These are phyloP conservation scores for Pionites leucogaster DNA, from an alignment of 2,113 vertebrate genomes.

Conservation along the genomic window DNA sequence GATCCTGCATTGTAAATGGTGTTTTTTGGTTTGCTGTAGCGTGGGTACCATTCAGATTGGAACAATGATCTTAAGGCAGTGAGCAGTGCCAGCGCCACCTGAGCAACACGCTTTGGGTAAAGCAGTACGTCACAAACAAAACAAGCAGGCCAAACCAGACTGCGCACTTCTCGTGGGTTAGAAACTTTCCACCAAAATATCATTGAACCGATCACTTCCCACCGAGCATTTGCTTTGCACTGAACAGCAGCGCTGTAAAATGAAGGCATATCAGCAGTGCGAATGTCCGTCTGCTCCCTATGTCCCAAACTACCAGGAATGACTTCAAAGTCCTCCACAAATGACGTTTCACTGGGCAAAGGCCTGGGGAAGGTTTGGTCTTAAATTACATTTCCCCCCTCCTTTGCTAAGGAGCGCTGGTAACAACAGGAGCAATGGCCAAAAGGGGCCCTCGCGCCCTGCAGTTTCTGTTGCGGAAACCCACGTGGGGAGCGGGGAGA, in stretches of 20 bases:
- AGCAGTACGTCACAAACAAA: neutral
- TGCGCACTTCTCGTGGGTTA: neutral
- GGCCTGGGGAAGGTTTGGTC: neutral
- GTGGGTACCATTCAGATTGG: neutral
- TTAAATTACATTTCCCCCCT: neutral
- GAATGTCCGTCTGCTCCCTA: neutral
- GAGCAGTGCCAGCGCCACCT: neutral
- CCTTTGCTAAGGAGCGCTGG: neutral
- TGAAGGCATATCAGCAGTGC: neutral
- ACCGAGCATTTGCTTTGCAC: neutral
- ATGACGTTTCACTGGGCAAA: neutral
- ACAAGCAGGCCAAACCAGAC: neutral
- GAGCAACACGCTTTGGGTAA: rapidly evolving
- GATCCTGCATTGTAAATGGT: neutral
- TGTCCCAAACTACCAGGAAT: neutral
- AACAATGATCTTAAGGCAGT: neutral
- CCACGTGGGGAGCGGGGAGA: neutral
- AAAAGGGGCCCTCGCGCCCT: neutral
- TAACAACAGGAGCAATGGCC: neutral
- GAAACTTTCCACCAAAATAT: neutral
- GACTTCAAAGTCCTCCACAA: neutral
- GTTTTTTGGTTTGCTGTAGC: neutral
- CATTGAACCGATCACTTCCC: neutral
- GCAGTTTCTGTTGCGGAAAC: neutral
- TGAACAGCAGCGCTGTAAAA: neutral